These are phyloP conservation scores for Drosophila navojoa DNA, from an alignment of 1,140 invertebrate species.

Conservation along the genomic window DNA sequence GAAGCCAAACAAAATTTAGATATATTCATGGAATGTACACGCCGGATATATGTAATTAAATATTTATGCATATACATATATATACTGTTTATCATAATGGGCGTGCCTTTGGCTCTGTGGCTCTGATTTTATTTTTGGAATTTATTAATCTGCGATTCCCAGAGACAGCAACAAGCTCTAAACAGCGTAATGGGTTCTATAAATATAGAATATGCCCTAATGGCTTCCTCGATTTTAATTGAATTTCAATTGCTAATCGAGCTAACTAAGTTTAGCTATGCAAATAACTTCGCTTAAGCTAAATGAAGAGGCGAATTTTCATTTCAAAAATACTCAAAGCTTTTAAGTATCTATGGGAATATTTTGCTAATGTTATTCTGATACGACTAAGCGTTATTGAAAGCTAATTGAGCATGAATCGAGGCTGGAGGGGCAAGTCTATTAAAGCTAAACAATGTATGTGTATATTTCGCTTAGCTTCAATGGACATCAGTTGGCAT, in stretches of 20 bases:
- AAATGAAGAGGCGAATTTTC: neutral
- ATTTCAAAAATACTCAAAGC: neutral
- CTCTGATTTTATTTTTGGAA: slow-evolving; percentile 49
- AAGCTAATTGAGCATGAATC: too few species aligned
- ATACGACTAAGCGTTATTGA: too few species aligned
- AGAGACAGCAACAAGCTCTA: too few species aligned
- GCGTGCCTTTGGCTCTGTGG: neutral
- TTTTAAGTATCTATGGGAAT: too few species aligned
- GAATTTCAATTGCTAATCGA: slow-evolving; percentile 1
- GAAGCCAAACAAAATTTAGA: slow-evolving; percentile 13
- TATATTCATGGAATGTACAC: slow-evolving; percentile 11
- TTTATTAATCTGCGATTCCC: slow-evolving; percentile 36
- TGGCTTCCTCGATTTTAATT: too few species aligned
- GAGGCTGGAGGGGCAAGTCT: too few species aligned
- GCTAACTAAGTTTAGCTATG: slow-evolving; percentile 17
- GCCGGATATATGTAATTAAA: neutral
- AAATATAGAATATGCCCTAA: slow-evolving; percentile 10
- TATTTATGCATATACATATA: neutral
- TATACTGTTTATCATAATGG: neutral
- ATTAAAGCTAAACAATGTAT: too few species aligned
- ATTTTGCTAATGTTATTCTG: too few species aligned
- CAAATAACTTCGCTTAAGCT: slow-evolving; percentile 28
- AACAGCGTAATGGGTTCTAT: slow-evolving; percentile 40
- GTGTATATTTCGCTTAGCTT: neutral
- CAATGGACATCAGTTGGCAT: slow-evolving; percentile 14